Evolutionary conservation across 2,888 invertebrate species (phyloP).

Genomic region (Chymomyza procnemis): DNA sequence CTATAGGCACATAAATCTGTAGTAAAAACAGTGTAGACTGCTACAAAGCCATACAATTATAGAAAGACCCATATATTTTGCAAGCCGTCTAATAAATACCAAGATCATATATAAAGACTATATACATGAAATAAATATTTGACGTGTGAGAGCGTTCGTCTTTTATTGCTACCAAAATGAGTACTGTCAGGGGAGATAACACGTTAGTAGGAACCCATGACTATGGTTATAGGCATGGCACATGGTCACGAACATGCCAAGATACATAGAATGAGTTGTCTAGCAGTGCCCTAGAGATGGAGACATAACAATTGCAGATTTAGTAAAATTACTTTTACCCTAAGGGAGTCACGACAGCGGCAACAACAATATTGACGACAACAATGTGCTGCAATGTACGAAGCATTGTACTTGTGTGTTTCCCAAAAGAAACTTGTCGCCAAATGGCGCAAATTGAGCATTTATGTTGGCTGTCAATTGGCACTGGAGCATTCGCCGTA

Average conservation of each 20-base stretch:
- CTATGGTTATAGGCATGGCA: not conserved
- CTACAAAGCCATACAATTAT: conserved; percentile 61
- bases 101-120: conserved; percentile 42
- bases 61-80: conserved; percentile 30
- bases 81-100: conserved; percentile 62
- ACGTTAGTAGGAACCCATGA: not conserved
- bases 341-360: conserved; percentile 6
- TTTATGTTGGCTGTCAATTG: conserved; percentile 66
- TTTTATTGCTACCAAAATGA: conserved; percentile 44
- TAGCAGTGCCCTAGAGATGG: conserved; percentile 42
- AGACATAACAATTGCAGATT: conserved; percentile 71
- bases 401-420: conserved; percentile 40
- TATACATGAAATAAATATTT: conserved; percentile 62
- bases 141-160: conserved; percentile 68
- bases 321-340: conserved; percentile 66
- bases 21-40: conserved; percentile 35
- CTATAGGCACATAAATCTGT: conserved; percentile 49
- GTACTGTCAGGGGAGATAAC: conserved; percentile 5
- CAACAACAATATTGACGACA: not conserved
- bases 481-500: conserved; percentile 22
- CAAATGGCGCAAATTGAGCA: conserved; percentile 68
- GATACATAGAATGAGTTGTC: conserved; percentile 51
- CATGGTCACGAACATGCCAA: not conserved
- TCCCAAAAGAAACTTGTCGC: conserved; percentile 68
- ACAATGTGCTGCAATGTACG: not conserved